Evolutionary conservation across 2,888 invertebrate species (phyloP), one percentile per base, ranked within the genome.

Genomic region (Nemotelus nigrinus): DNA sequence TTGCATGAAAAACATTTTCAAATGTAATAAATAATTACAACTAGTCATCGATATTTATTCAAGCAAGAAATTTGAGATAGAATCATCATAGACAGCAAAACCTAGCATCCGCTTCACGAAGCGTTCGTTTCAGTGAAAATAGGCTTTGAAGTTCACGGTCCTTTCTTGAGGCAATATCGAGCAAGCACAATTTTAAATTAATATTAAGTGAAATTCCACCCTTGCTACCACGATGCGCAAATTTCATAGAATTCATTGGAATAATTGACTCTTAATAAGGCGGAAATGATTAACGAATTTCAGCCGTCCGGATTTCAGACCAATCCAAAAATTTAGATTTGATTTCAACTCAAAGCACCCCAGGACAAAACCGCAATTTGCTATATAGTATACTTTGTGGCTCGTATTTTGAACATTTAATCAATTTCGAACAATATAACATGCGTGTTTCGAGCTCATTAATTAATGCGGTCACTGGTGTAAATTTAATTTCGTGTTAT

Each of bases 201-300:
- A 65, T 5, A 3, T 4, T 8, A 3, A 65, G 47, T n/a, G 65
- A 44, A 45, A n/a, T 65, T 7, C 65, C 65, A 45, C 47, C n/a
- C 5, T 10, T 8, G 4, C 41, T 10, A 25, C 25, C 25, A 25
- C 25, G 25, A 25, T 25, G 25, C 25, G 25, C 44, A 8, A 45
- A 45, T 70, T 8, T 41, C 43, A 70, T 70, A 55, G 53, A 70
- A 70, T 55, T 70, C 55, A 70, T 4, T 53, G 47, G 55, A 70
- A 53, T 70, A 70, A 70, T 70, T 70, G 70, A 70, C 10, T 70
- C 41, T 53, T 70, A 70, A 70, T 70, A 70, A 70, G 53, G 55
- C 47, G 68, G 50, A 68, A 68, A 68, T 68, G 70, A 70, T 53
- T 47, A 70, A 70, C 53, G 70, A 55, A 43, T 43, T 70, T 70